Base-by-base conservation (phyloP, 2,888 invertebrate genomes). In the Epinotia bilunana region DNA sequence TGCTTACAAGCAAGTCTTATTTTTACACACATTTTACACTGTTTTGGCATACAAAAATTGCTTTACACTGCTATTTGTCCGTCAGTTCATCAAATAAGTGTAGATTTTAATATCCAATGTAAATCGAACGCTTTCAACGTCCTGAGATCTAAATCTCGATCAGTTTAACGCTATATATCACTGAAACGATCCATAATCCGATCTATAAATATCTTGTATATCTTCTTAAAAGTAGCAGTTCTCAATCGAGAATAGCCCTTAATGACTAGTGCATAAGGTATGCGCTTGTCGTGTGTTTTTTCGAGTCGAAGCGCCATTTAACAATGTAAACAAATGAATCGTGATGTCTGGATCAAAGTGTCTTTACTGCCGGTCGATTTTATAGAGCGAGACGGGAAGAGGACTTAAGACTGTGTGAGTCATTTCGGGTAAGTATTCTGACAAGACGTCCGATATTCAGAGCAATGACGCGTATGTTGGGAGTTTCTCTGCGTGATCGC, bases 301-400 rank as follows among this genome's bases (percentile, higher is more conserved):
- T 28, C 60, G n/a, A 58, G 20, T 46, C 43, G 49, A 78, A 80
- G 80, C 78, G 78, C 77, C 77, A 79, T 79, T 83, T 81, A 79
- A 78, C 70, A 80, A 73, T 72, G 76, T 81, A 85, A 85, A 84
- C 83, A 85, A 79, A 80, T 70, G 67, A 77, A 70, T 74, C 78
- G 73, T 71, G 69, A 80, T 73, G 78, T 78, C 72, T 77, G 79
- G 84, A 84, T 84, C 84, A 84, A 84, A 84, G 84, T 72, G 76
- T 72, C 76, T 75, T 76, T 82, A 74, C 55, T 61, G 72, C 57
- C 67, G 64, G 11, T 74, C 49, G 67, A 62, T 72, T 75, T 75
- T 67, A 67, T 67, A 67, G 72, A 74, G 49, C 23, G 60, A 60
- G 67, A 61, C 55, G 58, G 62, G 13, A 68, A 62, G 46, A 43